phyloP scores from a whole-genome alignment of 2,888 invertebrate species.

The Serripes groenlandicus region DNA sequence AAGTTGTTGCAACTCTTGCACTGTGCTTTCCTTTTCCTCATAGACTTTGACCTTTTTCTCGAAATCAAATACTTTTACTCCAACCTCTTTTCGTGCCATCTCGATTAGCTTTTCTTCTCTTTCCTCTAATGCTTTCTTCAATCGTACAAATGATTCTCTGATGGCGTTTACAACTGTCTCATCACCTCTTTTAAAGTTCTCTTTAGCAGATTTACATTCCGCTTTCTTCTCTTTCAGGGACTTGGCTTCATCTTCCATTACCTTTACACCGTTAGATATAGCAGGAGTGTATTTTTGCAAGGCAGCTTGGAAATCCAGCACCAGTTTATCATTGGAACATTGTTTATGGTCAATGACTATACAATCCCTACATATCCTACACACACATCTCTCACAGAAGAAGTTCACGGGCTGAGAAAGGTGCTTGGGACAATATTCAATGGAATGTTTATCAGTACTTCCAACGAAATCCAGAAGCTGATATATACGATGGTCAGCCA shows the following conservation, averaged over 20 bases:
- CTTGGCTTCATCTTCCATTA: slow-evolving; percentile 74
- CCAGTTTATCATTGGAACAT: slow-evolving; percentile 71
- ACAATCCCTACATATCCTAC: slow-evolving; percentile 80
- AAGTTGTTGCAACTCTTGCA: neutral
- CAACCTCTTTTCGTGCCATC: slow-evolving; percentile 67
- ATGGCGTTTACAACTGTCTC: slow-evolving; percentile 72
- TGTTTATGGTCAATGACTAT: slow-evolving; percentile 80
- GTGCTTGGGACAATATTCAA: slow-evolving; percentile 80
- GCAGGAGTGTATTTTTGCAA: slow-evolving; percentile 76
- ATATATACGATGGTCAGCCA: slow-evolving; percentile 79
- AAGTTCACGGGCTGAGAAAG: slow-evolving; percentile 80
- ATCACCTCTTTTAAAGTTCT: slow-evolving; percentile 67
- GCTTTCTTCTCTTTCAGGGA: slow-evolving; percentile 71
- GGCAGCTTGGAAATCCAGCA: slow-evolving; percentile 79
- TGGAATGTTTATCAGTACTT: slow-evolving; percentile 76
- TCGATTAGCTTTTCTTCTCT: slow-evolving; percentile 77
- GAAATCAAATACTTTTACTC: slow-evolving; percentile 71
- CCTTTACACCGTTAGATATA: slow-evolving; percentile 74
- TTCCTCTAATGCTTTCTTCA: slow-evolving; percentile 74
- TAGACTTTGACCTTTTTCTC: slow-evolving; percentile 59
- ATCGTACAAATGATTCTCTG: slow-evolving; percentile 71
- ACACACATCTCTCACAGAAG: slow-evolving; percentile 81
- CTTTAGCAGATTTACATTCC: slow-evolving; percentile 70
- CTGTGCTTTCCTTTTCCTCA: slow-evolving; percentile 45
- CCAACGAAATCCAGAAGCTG: slow-evolving; percentile 82